Evolutionary conservation across 2,888 invertebrate genomes (phyloP), one percentile per base, ranked within the genome.

Genomic region (Catocala fraxini): DNA sequence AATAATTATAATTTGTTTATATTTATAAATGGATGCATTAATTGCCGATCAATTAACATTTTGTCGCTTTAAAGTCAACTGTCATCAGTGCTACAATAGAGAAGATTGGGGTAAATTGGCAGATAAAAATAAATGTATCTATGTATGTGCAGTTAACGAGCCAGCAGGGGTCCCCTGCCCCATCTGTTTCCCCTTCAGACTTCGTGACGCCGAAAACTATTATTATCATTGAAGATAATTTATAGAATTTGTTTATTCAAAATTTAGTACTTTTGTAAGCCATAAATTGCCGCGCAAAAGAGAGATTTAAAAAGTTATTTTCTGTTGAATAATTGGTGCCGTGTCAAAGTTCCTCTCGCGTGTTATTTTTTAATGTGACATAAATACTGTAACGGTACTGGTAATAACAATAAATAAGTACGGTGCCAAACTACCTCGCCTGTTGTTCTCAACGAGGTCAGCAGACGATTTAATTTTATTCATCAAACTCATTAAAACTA

Each of bases 51-150:
- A 70, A 75, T 76, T 69, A 71, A 74, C 70, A 75, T 80, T 77
- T 83, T 80, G 80, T 80, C 75, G 70, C 79, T 81, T n/a, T 79
- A 82, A 83, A 82, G 87, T 86, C 85, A 80, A 83, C 84, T 89
- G 91, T 91, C 92, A 87, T 85, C 87, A 82, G 70, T 70, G 80
- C 80, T 79, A 88, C 90, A 89, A 90, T 89, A 84, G 85, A 84
- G 81, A 81, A 86, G 88, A 92, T 89, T 92, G 92, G 91, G 90
- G 90, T 92, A 92, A 92, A 92, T 91, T 91, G 92, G 88, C 87
- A 88, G 89, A 92, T 92, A 90, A 92, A 89, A 93, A 92, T 91
- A 91, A 73, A 93, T 91, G 88, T 89, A 91, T 92, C 87, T 86
- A 79, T 85, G 80, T 88, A 85, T 85, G 82, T 84, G 84, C 84